Conservation (phyloP, 2,797 vertebrate genomes). For the Sebastes matsubarae region DNA sequence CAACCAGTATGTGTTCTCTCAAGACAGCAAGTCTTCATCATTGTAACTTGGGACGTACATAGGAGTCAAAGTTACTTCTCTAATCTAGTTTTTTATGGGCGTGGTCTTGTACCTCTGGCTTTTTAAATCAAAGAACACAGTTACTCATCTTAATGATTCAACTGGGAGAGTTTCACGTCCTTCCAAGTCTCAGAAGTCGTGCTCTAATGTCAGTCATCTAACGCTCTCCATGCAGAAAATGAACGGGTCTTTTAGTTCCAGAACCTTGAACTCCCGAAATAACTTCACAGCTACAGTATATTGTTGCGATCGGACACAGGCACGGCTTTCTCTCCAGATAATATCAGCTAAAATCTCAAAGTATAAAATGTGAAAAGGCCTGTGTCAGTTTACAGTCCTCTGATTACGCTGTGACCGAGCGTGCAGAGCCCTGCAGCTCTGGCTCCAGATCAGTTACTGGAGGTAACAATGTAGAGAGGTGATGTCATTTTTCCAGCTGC, state of each 20-base stretch:
- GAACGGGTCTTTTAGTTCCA: neutral
- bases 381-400: conserved; percentile 28
- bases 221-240: neutral
- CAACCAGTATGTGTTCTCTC: no score
- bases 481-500: conserved; percentile 63
- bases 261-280: neutral
- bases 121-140: neutral
- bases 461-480: conserved; percentile 17
- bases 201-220: neutral
- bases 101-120: no score
- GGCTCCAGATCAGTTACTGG: conserved; percentile 38
- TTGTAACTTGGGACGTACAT: no score
- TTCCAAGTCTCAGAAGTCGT: neutral
- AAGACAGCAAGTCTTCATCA: no score
- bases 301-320: neutral
- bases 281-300: neutral
- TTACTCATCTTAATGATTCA: neutral
- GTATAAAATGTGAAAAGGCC: neutral
- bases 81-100: fast-evolving
- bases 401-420: conserved; percentile 13
- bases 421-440: conserved; percentile 22
- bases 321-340: neutral
- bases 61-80: no score
- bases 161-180: neutral
- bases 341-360: neutral